Conservation (phyloP, 2,797 vertebrate genomes). For the Chromis chromis region DNA sequence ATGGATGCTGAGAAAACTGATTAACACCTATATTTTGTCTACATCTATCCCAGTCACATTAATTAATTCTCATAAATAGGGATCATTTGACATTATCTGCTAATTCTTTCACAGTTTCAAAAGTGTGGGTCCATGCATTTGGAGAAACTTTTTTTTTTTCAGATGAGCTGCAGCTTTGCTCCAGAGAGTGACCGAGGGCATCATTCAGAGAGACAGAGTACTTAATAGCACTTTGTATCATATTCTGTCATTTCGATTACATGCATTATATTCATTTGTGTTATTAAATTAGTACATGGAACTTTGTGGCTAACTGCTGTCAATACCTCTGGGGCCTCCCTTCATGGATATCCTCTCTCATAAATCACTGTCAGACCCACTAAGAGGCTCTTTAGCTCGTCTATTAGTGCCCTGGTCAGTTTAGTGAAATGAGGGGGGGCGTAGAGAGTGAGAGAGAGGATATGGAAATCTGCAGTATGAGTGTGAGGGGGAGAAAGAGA, state of each 20-base stretch:
- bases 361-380: slow-evolving; percentile 61
- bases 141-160: not conserved
- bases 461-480: not conserved
- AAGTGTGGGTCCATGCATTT: not conserved
- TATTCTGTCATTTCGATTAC: slow-evolving; percentile 50
- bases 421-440: not conserved
- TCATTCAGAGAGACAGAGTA: slow-evolving; percentile 19
- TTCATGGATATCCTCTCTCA: slow-evolving; percentile 18
- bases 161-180: not conserved
- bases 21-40: not conserved
- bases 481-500: not conserved
- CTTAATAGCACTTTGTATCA: slow-evolving; percentile 22
- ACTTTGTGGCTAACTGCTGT: slow-evolving; percentile 39
- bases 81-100: not conserved
- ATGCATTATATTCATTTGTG: slow-evolving; percentile 44
- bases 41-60: not conserved
- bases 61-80: not conserved
- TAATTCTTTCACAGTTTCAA: not conserved
- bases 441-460: not conserved
- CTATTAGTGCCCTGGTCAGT: slow-evolving; percentile 40
- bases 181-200: not conserved
- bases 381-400: slow-evolving; percentile 61
- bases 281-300: slow-evolving; percentile 59
- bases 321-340: slow-evolving; percentile 36
- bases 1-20: not conserved